Evolutionary conservation across 2,888 invertebrate species (phyloP).

Genomic region (Drosophila demipolita): DNA sequence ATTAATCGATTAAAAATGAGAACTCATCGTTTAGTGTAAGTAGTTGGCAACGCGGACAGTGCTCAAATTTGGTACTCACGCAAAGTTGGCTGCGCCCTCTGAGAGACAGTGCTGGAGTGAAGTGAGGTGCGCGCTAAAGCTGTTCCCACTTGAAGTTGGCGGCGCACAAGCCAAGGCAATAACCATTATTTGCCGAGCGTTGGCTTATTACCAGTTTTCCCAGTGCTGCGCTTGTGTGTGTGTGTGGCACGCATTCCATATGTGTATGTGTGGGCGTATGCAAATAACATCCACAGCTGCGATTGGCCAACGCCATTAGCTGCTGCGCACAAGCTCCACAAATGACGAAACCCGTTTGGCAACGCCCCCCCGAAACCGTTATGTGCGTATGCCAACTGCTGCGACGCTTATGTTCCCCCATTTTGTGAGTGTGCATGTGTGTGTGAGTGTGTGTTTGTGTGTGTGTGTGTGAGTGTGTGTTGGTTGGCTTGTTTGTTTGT

Average conservation of each 20-base stretch:
- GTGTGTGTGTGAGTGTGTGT: conserved; percentile 15
- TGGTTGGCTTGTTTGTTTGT: conserved; percentile 40
- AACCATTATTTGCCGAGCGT: conserved; percentile 36
- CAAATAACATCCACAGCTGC: conserved; percentile 46
- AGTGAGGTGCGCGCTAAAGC: conserved; percentile 9
- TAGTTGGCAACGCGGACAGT: conserved; percentile 45
- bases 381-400: conserved; percentile 35
- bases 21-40: neutral
- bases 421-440: conserved; percentile 31
- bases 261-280: conserved; percentile 39
- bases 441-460: conserved; percentile 8
- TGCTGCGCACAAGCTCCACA: conserved; percentile 47
- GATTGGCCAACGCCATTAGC: conserved; percentile 35
- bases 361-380: conserved; percentile 38
- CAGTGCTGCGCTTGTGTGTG: neutral
- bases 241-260: conserved; percentile 17
- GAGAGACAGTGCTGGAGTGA: neutral
- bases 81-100: conserved; percentile 20
- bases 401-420: conserved; percentile 44
- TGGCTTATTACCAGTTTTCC: conserved; percentile 26
- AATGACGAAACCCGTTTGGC: conserved; percentile 29
- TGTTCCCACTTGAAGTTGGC: conserved; percentile 48
- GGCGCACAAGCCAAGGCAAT: neutral
- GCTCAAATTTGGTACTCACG: conserved; percentile 5
- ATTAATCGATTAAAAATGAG: neutral